Percentiles rank a stretch among this genome's conserved stretches.
These are phyloP conservation scores for Brachystomella parvula DNA, from an alignment of 1,140 invertebrate species.

Conservation along the genomic window DNA sequence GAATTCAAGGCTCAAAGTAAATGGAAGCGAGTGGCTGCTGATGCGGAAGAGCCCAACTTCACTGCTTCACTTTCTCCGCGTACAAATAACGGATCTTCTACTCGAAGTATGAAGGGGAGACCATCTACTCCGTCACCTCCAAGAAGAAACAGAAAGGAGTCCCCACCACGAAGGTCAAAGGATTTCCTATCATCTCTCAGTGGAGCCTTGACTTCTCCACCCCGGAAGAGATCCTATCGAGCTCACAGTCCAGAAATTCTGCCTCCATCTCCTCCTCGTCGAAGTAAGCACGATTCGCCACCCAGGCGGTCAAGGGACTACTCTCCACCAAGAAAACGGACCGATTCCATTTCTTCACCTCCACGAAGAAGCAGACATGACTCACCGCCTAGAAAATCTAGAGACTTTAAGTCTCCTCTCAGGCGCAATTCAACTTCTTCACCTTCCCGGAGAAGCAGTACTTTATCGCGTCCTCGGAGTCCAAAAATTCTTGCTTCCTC, in stretches of 20 bases:
- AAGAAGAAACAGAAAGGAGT: conserved; percentile 23
- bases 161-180: conserved; percentile 8
- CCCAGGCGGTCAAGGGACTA: no score
- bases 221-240: conserved; percentile 37
- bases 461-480: neutral
- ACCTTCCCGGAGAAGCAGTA: neutral
- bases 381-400: neutral
- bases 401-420: no score
- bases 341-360: conserved; percentile 41
- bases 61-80: neutral
- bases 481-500: neutral
- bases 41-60: conserved; percentile 41
- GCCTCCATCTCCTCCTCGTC: conserved; percentile 16
- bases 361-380: conserved; percentile 37
- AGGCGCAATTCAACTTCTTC: neutral
- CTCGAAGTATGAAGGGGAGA: conserved; percentile 12
- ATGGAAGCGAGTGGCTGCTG: conserved; percentile 59
- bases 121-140: conserved; percentile 30
- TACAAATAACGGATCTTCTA: conserved; percentile 14
- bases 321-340: conserved; percentile 31
- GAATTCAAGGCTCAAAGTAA: conserved; percentile 54
- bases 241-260: conserved; percentile 34
- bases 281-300: conserved; percentile 14
- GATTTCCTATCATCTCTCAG: neutral
- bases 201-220: no score